Percentiles rank a stretch among this genome's conserved stretches.
phyloP scores from a whole-genome alignment of 2,888 invertebrate species.

The Neuroscelio doddi region DNA sequence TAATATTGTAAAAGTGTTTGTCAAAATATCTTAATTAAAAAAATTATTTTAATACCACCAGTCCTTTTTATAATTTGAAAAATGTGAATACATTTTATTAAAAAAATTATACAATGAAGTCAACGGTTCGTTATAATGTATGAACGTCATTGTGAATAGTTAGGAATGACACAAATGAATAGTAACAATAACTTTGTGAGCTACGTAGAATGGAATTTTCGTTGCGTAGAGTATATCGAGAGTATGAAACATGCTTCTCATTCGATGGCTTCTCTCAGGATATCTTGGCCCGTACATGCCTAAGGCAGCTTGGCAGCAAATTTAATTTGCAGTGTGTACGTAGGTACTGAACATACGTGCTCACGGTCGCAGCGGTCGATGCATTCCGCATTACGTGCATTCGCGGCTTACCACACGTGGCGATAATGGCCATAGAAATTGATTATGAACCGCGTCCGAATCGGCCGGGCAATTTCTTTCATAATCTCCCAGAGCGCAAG shows the following conservation, averaged over 20 bases:
- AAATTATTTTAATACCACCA: too few relatives aligned
- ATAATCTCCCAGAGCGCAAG: constrained; percentile 26
- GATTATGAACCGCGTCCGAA: constrained; percentile 45
- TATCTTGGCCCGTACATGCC: constrained; percentile 17
- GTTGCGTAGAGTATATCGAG: too few relatives aligned
- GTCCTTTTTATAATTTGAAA: too few relatives aligned
- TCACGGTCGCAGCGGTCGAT: constrained; percentile 20
- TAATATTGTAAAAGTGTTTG: too few relatives aligned
- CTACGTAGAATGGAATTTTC: too few relatives aligned
- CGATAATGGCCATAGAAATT: constrained; percentile 45
- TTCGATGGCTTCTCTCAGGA: constrained; percentile 34
- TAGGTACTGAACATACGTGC: constrained; percentile 11
- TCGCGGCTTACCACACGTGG: constrained; percentile 49
- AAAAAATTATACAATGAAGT: too few relatives aligned
- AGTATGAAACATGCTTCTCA: constrained; percentile 3
- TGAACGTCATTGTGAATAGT: too few relatives aligned
- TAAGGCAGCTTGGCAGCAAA: constrained; percentile 19
- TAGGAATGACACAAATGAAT: too few relatives aligned
- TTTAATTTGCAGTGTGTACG: constrained; percentile 29
- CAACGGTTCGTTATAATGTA: too few relatives aligned
- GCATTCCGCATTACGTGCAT: constrained; percentile 30
- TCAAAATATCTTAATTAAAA: too few relatives aligned
- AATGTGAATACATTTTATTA: too few relatives aligned
- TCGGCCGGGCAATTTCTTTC: constrained; percentile 36
- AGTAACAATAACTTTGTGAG: too few relatives aligned